Evolutionary conservation across 1,140 invertebrate genomes (phyloP).

Genomic region (Meloidogyne exigua): DNA sequence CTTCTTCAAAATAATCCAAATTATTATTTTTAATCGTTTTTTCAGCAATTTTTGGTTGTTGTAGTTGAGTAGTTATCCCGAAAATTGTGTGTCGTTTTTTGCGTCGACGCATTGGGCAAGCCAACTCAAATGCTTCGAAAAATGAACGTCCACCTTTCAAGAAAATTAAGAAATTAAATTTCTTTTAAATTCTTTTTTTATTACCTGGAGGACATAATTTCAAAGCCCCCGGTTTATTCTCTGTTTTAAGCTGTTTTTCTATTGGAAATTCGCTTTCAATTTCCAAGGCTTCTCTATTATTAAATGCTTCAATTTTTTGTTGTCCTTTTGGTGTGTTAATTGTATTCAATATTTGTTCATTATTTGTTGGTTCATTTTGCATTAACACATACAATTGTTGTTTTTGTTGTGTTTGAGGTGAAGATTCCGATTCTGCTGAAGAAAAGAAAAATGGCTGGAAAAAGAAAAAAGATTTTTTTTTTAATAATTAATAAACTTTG

Average conservation of each 20-base stretch:
- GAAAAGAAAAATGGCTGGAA: background rate
- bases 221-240: conserved; percentile 37
- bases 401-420: background rate
- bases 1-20: background rate
- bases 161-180: background rate
- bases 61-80: background rate
- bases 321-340: background rate
- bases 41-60: too few relatives aligned
- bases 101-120: conserved; percentile 39
- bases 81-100: conserved; percentile 26
- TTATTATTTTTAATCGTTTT: too few relatives aligned
- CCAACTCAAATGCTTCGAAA: conserved; percentile 44
- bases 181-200: background rate
- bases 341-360: too few relatives aligned
- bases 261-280: background rate
- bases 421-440: background rate
- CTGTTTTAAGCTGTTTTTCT: background rate
- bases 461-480: background rate
- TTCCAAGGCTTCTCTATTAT: background rate
- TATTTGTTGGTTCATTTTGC: too few relatives aligned
- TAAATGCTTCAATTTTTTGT: background rate
- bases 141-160: conserved; percentile 41
- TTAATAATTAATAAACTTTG: background rate
- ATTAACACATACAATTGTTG: background rate
- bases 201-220: conserved; percentile 48